Base-by-base conservation (phyloP, 2,113 vertebrate genomes). In the Gymnobelideus leadbeateri region DNA sequence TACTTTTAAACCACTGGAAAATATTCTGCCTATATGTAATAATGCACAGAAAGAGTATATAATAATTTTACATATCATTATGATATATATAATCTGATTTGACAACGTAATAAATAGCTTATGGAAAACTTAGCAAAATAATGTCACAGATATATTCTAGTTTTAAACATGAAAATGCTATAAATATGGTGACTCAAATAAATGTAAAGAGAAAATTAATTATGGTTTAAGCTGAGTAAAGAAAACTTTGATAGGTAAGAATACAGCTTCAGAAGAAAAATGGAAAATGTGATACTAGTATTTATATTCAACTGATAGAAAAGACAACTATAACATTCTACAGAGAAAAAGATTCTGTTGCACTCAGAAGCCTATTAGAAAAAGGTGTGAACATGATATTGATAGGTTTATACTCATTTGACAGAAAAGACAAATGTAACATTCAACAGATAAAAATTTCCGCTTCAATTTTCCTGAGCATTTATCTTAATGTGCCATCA, bases 121-220 rank as follows among this genome's bases (percentile, higher is more conserved):
- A 84, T 43, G 21, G 25, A 7, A 93, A 49, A n/a, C 43, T 91
- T 52, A 51, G 25, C 91, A 4, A 24, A 90, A 55, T 68, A 91
- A 95, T 37, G 26, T 77, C 84, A 93, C 77, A 43, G 24, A 31
- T 52, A 77, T 51, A 26, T 49, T 89, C 53, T 92, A 53, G 94
- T 94, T 95, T 91, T 90, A 91, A 95, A 94, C 28, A 94, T 91
- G 77, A 93, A 49, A 95, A 68, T 50, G 46, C 26, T 95, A 94
- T 92, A 49, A 93, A n/a, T 43, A 84, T 43, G n/a, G 90, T 77
- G 94, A 93, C n/a, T 53, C 91, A 92, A 91, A 51, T 47, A 46
- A 92, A 93, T 94, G 53, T 37, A 31, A 1, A 93, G 77, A 94
- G 95, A 97, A 95, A 53, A 93, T 21, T 90, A 94, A 26, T n/a